Conservation (phyloP, 1,140 invertebrate species). For the Musca vetustissima region DNA sequence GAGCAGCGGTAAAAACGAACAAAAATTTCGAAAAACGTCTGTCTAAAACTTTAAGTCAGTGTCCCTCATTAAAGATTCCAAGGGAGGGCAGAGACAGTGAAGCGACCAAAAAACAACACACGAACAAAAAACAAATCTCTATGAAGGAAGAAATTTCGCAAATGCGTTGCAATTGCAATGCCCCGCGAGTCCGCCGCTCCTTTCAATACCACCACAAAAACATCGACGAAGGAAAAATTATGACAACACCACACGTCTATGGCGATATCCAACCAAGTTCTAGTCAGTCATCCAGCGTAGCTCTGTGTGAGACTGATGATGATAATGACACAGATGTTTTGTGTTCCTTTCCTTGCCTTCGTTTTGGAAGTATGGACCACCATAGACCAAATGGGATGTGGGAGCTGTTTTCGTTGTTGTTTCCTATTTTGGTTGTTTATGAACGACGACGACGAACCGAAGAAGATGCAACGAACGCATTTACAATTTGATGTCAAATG, state of each 20-base stretch:
- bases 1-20: not conserved
- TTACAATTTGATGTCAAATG: slow-evolving; percentile 21
- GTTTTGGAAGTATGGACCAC: too few species aligned
- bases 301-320: not conserved
- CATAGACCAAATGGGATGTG: not conserved
- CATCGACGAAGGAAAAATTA: not conserved
- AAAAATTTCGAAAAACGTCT: not conserved
- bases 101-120: too few species aligned
- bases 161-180: not conserved
- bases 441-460: not conserved
- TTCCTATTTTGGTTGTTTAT: not conserved
- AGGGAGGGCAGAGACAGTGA: not conserved
- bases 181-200: not conserved
- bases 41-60: not conserved
- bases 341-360: too few species aligned
- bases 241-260: not conserved
- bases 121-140: not conserved
- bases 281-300: too few species aligned
- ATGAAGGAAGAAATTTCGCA: not conserved
- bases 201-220: not conserved
- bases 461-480: slow-evolving; percentile 1
- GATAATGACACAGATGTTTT: not conserved
- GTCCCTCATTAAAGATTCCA: slow-evolving; percentile 15
- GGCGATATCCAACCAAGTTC: not conserved
- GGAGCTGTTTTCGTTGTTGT: not conserved